Percentiles rank a stretch among this genome's conserved stretches.
Evolutionary conservation across 2,113 vertebrate species (phyloP).

Genomic region (Tenrec ecaudatus): DNA sequence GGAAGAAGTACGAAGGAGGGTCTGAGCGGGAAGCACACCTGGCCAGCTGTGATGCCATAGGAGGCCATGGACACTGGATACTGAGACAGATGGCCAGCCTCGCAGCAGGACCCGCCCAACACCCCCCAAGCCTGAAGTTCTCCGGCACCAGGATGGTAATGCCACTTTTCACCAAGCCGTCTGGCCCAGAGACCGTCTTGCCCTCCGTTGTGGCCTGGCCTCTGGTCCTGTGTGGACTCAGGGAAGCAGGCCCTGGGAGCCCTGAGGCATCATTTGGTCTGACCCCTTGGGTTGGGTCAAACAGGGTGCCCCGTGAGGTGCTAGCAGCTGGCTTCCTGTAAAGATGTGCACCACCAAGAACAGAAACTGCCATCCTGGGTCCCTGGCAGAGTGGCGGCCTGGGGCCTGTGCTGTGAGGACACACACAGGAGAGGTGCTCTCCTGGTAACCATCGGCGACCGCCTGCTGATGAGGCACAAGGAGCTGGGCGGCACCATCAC

Average conservation of each 20-base stretch:
- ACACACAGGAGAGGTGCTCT: not conserved
- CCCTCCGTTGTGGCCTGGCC: not conserved
- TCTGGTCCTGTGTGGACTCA: not conserved
- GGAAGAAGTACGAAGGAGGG: constrained; percentile 63
- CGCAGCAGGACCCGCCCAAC: not conserved
- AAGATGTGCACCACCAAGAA: not conserved
- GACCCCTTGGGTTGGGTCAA: not conserved
- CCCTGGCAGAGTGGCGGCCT: not conserved
- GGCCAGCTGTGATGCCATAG: not conserved
- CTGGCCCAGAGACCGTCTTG: not conserved
- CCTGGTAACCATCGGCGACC: too few relatives aligned
- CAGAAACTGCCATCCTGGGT: not conserved
- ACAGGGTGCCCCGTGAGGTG: not conserved
- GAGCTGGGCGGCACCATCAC: not conserved
- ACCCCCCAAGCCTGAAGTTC: not conserved
- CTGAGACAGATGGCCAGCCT: too few relatives aligned
- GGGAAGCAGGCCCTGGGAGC: not conserved
- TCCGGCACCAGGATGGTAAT: not conserved
- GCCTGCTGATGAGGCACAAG: not conserved
- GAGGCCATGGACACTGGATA: not conserved
- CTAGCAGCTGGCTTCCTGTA: not conserved
- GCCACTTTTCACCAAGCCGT: not conserved
- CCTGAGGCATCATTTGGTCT: not conserved
- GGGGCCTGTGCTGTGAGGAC: too few relatives aligned
- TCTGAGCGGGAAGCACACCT: constrained; percentile 35